A percentile compares a stretch with the other conserved stretches of the same genome.
Conservation (phyloP, 2,888 invertebrate genomes). For the Habroteleia sp. region DNA sequence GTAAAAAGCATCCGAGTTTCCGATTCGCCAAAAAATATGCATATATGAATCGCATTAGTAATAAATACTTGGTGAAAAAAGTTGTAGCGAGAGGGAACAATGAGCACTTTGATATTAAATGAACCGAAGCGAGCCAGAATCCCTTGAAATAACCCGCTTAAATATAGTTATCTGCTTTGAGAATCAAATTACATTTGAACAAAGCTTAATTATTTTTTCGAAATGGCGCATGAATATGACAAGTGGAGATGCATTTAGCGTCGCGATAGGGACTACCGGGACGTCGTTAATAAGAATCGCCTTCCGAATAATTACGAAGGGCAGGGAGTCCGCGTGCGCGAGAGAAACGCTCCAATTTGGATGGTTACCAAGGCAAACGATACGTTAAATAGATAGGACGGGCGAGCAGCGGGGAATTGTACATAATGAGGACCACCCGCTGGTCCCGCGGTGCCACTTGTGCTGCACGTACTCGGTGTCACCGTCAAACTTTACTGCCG, state of each 20-base stretch:
- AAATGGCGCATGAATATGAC: constrained; percentile 58
- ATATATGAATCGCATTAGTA: too few species aligned
- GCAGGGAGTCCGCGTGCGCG: constrained; percentile 58
- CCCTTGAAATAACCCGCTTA: constrained; percentile 49
- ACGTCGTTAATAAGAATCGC: constrained; percentile 73
- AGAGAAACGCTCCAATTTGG: constrained; percentile 79
- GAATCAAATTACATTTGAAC: constrained; percentile 51
- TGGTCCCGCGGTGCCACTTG: constrained; percentile 71
- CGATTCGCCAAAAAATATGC: too few species aligned
- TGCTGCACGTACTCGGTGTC: constrained; percentile 71
- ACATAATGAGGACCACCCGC: constrained; percentile 81
- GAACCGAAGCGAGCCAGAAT: constrained; percentile 3
- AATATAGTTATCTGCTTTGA: constrained; percentile 50
- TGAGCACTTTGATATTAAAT: constrained; percentile 25
- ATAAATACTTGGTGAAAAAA: too few species aligned
- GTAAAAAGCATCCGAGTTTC: too few species aligned
- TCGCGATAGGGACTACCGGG: constrained; percentile 52
- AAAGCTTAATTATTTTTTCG: constrained; percentile 57
- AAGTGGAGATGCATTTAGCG: constrained; percentile 54
- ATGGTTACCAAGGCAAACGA: constrained; percentile 81
- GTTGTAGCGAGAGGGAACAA: constrained; percentile 1
- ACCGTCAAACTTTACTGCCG: constrained; percentile 45
- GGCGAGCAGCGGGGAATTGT: constrained; percentile 74
- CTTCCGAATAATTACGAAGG: constrained; percentile 73
- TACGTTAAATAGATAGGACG: constrained; percentile 81